Percentiles rank a stretch among this genome's conserved stretches.
Conservation (phyloP, 2,888 invertebrate species). For the Cabera pusaria region DNA sequence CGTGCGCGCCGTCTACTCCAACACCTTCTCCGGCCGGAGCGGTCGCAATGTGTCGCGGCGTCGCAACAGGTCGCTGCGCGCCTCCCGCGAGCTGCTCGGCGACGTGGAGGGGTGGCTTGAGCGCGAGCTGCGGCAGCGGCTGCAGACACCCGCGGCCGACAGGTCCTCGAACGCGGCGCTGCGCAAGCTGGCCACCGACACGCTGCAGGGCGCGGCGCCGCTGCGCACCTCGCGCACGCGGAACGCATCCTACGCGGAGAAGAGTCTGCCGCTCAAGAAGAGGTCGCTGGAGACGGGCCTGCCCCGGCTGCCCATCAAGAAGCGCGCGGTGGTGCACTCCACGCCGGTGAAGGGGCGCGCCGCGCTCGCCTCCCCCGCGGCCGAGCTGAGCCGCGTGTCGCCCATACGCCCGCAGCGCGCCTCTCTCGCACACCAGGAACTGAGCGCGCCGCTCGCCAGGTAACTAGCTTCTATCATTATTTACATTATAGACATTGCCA, state of each 20-base stretch:
- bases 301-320: conserved; percentile 54
- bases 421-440: no score
- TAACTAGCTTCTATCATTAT: conserved; percentile 1
- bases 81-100: conserved; percentile 43
- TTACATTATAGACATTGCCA: background rate
- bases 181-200: conserved; percentile 50
- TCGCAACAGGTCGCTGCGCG: conserved; percentile 44
- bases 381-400: conserved; percentile 57
- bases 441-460: no score
- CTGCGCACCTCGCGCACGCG: conserved; percentile 39
- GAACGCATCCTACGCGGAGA: conserved; percentile 44
- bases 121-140: conserved; percentile 43
- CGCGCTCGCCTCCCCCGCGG: conserved; percentile 39
- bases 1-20: conserved; percentile 53
- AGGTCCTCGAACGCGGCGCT: conserved; percentile 41
- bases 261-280: conserved; percentile 63
- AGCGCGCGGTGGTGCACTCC: conserved; percentile 57
- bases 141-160: conserved; percentile 34
- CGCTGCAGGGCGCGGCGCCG: conserved; percentile 48
- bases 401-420: conserved; percentile 53
- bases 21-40: conserved; percentile 45
- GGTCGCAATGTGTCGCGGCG: conserved; percentile 33
- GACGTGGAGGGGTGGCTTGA: conserved; percentile 61
- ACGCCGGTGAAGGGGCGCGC: conserved; percentile 58
- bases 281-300: conserved; percentile 41